Base-by-base conservation (phyloP, 2,888 invertebrate genomes). In the Amiota communis region DNA sequence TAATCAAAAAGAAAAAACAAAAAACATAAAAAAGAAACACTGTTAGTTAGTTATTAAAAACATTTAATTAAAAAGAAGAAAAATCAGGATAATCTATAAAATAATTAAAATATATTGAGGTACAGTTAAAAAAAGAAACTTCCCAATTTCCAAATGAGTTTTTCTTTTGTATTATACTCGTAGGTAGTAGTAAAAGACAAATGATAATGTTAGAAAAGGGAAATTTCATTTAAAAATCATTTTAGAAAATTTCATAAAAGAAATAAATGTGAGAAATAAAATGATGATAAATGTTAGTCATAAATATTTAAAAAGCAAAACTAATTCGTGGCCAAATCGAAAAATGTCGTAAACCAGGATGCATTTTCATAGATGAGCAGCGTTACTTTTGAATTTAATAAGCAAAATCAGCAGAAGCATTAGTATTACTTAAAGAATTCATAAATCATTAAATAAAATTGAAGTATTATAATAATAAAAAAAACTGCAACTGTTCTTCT, bases 21-120 rank as follows among this genome's bases (percentile, higher is more conserved):
- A 65, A 67, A 2, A 36, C 6, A 36, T 36, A 36, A 36, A 36
- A 1, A 68, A 53, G 2, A 36, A 75, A 77, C 79, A 79, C 79
- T 84, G 86, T 84, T 84, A 84, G 86, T 79, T 84, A 84, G 84
- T 85, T 85, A 84, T 80, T 83, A 79, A 70, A 73, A 47, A 67
- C 73, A 79, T 72, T 56, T 72, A 76, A 73, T 72, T 76, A 76
- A 73, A 23, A 23, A 23, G 23, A 23, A 23, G 23, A 23, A 23
- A 23, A 3, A 23, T 23, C 3, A 3, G 23, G 23, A 2, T 23
- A 23, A 23, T 23, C 23, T 23, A 23, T 23, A 23, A 1, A 78
- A 36, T 36, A 36, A 36, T 36, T 36, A 36, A 36, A 36, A 36
- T 36, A 36, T 36, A 49, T 59, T 23, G 48, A 47, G 36, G 63